Conservation (phyloP, 2,113 vertebrate genomes). For the Desmodus rotundus region DNA sequence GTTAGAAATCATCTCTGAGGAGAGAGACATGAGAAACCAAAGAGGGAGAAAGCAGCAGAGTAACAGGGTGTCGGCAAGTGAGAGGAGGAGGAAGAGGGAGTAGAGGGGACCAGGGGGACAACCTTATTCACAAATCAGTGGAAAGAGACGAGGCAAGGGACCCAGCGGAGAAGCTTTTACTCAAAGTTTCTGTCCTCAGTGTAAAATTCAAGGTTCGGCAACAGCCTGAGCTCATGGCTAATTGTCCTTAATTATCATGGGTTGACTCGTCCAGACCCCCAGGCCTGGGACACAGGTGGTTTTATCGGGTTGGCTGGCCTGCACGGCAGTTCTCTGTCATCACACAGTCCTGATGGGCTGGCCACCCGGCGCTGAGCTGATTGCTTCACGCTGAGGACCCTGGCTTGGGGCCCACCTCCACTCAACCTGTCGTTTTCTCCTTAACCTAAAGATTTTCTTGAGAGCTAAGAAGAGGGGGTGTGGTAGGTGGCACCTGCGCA, state of each 20-base stretch:
- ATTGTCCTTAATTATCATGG: conserved; percentile 27
- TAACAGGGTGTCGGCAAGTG: accelerated
- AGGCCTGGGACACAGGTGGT: not conserved
- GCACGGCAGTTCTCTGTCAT: not conserved
- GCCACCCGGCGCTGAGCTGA: not conserved
- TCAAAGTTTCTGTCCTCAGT: not conserved
- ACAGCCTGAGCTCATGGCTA: not conserved
- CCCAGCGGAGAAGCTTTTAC: not conserved
- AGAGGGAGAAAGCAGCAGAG: not conserved
- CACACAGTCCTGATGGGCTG: not conserved
- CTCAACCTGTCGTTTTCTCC: not conserved
- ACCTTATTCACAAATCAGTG: not conserved
- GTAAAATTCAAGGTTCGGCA: not conserved
- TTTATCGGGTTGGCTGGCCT: conserved; percentile 28
- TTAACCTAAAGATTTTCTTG: not conserved
- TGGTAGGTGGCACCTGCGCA: too few species aligned
- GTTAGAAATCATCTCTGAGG: conserved; percentile 17
- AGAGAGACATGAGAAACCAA: not conserved
- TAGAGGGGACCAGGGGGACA: not conserved
- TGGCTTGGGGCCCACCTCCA: not conserved
- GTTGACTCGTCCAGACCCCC: not conserved
- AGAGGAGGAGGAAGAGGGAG: not conserved
- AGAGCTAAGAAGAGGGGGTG: not conserved
- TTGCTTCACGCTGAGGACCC: not conserved
- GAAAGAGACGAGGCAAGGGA: not conserved